Percentiles rank a stretch among this genome's conserved stretches.
Evolutionary conservation across 2,113 vertebrate genomes (phyloP).

Genomic region (Phasianus colchicus): DNA sequence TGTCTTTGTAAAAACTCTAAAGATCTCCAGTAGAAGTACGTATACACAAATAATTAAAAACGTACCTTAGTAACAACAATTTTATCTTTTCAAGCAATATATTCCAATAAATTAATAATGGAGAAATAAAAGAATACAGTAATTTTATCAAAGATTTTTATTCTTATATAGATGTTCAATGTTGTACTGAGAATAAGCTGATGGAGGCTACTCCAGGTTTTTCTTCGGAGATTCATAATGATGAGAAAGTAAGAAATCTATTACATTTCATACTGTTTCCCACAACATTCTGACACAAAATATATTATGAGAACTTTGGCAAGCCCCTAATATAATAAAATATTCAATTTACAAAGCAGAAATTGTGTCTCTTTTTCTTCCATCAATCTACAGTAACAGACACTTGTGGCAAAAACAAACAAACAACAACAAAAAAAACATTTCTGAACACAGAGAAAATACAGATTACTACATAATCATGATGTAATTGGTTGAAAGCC

Average conservation of each 20-base stretch:
- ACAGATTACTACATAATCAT: slow-evolving; percentile 55
- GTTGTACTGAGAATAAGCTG: background rate
- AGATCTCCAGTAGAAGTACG: background rate
- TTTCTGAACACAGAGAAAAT: slow-evolving; percentile 48
- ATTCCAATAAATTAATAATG: background rate
- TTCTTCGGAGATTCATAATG: slow-evolving; percentile 17
- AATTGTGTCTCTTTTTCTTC: background rate
- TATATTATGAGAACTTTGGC: slow-evolving; percentile 40
- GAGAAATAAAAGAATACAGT: background rate
- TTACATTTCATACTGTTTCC: slow-evolving; percentile 26
- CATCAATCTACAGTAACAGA: slow-evolving; percentile 49
- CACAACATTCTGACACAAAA: slow-evolving; percentile 54
- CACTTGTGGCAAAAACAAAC: slow-evolving; percentile 45
- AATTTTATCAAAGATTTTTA: background rate
- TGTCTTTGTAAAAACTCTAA: background rate
- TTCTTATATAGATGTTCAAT: background rate
- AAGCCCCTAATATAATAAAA: slow-evolving; percentile 46
- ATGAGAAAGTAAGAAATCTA: slow-evolving; percentile 43
- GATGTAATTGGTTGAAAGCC: slow-evolving; percentile 63
- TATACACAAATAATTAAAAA: background rate
- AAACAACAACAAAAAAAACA: slow-evolving; percentile 15
- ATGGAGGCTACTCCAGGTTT: background rate
- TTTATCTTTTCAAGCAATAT: background rate
- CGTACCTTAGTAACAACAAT: background rate
- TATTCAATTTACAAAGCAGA: slow-evolving; percentile 54